These are phyloP conservation scores for Halyomorpha halys DNA, from an alignment of 1,140 invertebrate species.

Conservation along the genomic window DNA sequence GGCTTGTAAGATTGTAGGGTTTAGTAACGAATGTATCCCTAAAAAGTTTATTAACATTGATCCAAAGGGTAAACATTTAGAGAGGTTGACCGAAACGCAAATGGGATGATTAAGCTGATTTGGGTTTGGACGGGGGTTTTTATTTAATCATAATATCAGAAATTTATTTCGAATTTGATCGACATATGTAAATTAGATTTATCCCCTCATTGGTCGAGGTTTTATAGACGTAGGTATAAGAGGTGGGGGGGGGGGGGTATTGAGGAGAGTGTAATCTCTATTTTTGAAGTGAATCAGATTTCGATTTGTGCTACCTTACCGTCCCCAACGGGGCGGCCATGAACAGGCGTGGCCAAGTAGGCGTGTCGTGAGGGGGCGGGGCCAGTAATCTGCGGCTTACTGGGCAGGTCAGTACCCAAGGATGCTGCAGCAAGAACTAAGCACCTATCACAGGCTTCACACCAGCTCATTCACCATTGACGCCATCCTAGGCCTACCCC, in stretches of 20 bases:
- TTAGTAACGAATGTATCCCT: no score
- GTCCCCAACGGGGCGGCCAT: neutral
- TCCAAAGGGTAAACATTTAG: no score
- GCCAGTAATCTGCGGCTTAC: neutral
- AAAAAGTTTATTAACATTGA: no score
- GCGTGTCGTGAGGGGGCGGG: neutral
- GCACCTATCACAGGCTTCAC: slow-evolving; percentile 1
- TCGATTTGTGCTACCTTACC: neutral
- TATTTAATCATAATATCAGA: no score
- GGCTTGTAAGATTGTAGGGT: no score
- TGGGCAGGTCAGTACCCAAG: neutral
- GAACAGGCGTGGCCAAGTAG: neutral
- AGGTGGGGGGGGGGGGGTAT: neutral
- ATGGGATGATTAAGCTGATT: no score
- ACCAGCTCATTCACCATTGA: slow-evolving; percentile 6
- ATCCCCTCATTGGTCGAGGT: no score
- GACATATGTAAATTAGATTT: no score
- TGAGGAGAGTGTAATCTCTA: neutral
- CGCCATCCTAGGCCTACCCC: neutral
- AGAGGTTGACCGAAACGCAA: no score
- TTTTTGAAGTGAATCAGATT: slow-evolving; percentile 7
- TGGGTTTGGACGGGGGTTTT: no score
- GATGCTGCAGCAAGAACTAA: slow-evolving; percentile 1
- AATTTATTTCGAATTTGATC: no score
- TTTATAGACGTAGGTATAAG: neutral